phyloP scores from a whole-genome alignment of 1,140 invertebrate species.

The Chymomyza costata region DNA sequence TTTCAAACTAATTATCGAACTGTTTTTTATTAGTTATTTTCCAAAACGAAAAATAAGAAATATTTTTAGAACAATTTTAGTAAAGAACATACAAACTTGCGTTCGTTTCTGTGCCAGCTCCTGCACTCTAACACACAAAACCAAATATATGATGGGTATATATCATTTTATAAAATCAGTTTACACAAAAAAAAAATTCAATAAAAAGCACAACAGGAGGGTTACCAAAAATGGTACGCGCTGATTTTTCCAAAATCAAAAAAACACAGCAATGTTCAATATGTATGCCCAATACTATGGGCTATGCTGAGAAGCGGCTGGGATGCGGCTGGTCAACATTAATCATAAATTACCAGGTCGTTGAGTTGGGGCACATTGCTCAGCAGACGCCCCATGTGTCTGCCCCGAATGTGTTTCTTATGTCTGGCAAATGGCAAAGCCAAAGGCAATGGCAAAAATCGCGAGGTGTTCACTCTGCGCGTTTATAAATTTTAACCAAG shows the following conservation, averaged over 20 bases:
- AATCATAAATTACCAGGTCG: conserved; percentile 72
- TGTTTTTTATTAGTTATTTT: too few species aligned
- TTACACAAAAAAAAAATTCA: conserved; percentile 44
- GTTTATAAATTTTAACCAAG: conserved; percentile 71
- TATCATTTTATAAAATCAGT: too few species aligned
- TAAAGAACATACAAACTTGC: too few species aligned
- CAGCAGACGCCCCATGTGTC: conserved; percentile 55
- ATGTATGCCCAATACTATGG: conserved; percentile 13
- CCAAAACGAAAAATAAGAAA: too few species aligned
- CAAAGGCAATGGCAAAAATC: too few species aligned
- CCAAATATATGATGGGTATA: too few species aligned
- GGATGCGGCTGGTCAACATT: conserved; percentile 54
- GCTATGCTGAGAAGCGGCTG: conserved; percentile 43
- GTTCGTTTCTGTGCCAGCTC: too few species aligned
- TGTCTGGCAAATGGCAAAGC: too few species aligned
- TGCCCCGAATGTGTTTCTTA: conserved; percentile 54
- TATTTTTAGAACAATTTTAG: too few species aligned
- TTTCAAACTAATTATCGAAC: too few species aligned
- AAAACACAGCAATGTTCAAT: conserved; percentile 15
- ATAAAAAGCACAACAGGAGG: conserved; percentile 66
- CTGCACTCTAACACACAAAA: too few species aligned
- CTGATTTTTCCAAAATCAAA: conserved; percentile 36
- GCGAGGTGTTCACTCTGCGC: conserved; percentile 65
- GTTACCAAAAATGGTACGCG: conserved; percentile 67
- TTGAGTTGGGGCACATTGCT: conserved; percentile 43